These are phyloP conservation scores for Pomatorhinus ruficollis DNA, from an alignment of 2,113 vertebrate species.

Conservation along the genomic window DNA sequence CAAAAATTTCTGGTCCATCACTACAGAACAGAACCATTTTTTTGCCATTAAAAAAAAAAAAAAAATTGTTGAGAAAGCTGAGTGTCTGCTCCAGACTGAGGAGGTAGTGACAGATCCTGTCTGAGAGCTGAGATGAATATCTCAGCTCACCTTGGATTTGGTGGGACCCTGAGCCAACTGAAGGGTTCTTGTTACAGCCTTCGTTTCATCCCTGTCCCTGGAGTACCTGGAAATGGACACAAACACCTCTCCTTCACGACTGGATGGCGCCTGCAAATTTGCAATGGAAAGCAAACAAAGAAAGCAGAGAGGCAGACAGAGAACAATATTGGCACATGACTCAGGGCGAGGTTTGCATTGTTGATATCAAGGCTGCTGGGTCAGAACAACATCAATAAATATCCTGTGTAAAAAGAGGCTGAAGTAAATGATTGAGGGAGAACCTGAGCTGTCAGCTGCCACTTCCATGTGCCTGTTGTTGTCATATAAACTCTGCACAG, in stretches of 20 bases:
- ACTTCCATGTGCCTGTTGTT: not conserved
- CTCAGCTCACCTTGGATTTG: not conserved
- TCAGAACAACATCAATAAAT: constrained; percentile 37
- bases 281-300: not conserved
- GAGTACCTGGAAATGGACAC: not conserved
- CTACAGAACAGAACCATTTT: fast-evolving
- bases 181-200: not conserved
- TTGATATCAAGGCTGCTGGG: not conserved
- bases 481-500: fast-evolving
- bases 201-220: not conserved
- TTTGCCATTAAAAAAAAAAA: not conserved
- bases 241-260: not conserved
- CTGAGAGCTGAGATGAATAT: not conserved
- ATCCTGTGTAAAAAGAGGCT: not conserved
- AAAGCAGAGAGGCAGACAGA: not conserved
- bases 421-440: not conserved
- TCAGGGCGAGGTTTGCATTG: not conserved
- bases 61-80: not conserved
- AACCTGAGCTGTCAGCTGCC: not conserved
- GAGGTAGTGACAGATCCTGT: not conserved
- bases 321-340: not conserved
- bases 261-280: not conserved
- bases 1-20: not conserved
- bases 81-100: not conserved
- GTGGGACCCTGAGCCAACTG: not conserved